Evolutionary conservation across 23 tunicate genomes (phyloP).

Genomic region (Trididemnum nubilum): DNA sequence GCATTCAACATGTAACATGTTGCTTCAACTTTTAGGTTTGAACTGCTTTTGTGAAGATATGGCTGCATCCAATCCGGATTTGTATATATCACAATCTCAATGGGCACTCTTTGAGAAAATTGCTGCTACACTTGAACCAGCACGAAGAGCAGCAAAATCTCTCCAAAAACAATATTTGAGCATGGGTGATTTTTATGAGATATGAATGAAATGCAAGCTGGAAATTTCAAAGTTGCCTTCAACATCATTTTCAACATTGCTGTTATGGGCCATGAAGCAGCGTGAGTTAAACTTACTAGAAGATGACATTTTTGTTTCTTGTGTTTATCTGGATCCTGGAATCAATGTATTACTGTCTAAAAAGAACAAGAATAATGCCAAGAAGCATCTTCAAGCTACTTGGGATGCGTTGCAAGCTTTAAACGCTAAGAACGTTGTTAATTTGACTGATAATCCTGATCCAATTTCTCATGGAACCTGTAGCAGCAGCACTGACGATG

Average conservation of each 20-base stretch:
- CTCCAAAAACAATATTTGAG: slow-evolving; percentile 3
- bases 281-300: background rate
- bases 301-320: background rate
- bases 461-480: background rate
- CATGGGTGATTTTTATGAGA: slow-evolving; percentile 12
- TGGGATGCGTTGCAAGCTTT: background rate
- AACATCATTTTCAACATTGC: background rate
- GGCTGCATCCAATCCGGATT: background rate
- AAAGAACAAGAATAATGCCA: background rate
- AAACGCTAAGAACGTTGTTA: background rate
- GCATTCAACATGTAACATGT: background rate
- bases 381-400: slow-evolving; percentile 4
- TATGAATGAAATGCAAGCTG: slow-evolving; percentile 5
- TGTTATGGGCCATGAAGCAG: background rate
- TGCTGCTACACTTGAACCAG: slow-evolving; percentile 2
- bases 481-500: slow-evolving; percentile 3
- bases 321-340: slow-evolving; percentile 18
- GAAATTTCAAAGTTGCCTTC: background rate
- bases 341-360: background rate
- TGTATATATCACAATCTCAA: slow-evolving; percentile 3
- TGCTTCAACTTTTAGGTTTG: background rate
- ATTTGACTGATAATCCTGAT: background rate
- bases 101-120: background rate
- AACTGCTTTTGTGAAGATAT: background rate
- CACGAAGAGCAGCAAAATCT: background rate